Evolutionary conservation across 2,888 invertebrate genomes (phyloP).

Genomic region (Pristionchus fissidentatus): DNA sequence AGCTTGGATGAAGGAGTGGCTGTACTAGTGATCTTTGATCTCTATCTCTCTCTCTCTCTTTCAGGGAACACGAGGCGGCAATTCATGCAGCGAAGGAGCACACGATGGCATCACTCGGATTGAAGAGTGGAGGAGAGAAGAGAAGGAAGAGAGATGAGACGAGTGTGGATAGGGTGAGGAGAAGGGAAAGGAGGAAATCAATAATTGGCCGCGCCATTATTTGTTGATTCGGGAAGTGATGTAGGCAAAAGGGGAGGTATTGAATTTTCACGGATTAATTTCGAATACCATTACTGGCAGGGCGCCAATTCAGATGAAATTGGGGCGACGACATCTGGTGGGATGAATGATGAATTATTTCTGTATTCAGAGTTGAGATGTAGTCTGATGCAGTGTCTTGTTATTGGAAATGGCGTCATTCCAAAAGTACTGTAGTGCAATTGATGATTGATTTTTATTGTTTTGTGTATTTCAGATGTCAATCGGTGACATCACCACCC

Average conservation of each 20-base stretch:
- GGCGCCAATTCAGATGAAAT: not conserved
- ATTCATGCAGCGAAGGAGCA: not conserved
- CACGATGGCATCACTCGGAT: constrained; percentile 4
- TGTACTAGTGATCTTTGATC: not conserved
- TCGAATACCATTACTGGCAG: not conserved
- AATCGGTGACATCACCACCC: constrained; percentile 2
- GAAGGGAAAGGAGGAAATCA: not conserved
- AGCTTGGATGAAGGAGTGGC: no score
- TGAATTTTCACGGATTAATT: not conserved
- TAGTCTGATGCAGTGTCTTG: no score
- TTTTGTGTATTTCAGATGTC: not conserved
- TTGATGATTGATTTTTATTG: no score
- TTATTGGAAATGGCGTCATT: no score
- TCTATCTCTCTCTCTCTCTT: no score
- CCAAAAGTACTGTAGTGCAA: no score
- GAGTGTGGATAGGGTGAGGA: constrained; percentile 22
- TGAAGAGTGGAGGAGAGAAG: constrained; percentile 31
- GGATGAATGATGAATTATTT: no score
- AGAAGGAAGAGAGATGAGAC: not conserved
- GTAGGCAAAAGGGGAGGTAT: no score
- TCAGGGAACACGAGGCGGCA: not conserved
- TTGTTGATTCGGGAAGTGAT: no score
- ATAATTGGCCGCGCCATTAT: not conserved
- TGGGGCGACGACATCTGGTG: not conserved
- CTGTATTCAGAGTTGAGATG: no score